Conservation (phyloP, 2,888 invertebrate species). For the Euclidia mi region DNA sequence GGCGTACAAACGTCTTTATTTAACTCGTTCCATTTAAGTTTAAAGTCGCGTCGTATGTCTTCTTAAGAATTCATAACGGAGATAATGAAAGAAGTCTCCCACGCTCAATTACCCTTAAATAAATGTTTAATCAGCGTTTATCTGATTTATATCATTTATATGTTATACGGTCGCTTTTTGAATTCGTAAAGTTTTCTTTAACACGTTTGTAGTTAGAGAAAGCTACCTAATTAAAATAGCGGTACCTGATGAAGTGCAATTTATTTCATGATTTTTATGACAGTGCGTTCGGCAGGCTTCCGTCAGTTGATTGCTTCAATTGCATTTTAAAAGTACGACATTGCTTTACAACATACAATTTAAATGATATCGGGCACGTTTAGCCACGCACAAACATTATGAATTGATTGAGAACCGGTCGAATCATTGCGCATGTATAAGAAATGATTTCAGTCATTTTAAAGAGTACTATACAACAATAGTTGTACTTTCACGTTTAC, state of each 20-base stretch:
- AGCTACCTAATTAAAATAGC: conserved; percentile 73
- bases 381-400: conserved; percentile 65
- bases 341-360: conserved; percentile 61
- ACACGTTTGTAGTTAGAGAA: conserved; percentile 62
- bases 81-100: conserved; percentile 6
- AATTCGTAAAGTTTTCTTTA: conserved; percentile 48
- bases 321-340: conserved; percentile 40
- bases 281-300: conserved; percentile 54
- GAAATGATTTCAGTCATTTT: conserved; percentile 67
- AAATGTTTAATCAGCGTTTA: conserved; percentile 45
- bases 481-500: conserved; percentile 86
- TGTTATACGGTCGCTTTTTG: conserved; percentile 41
- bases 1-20: conserved; percentile 13
- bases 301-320: conserved; percentile 63
- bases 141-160: conserved; percentile 37
- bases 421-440: conserved; percentile 74
- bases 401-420: conserved; percentile 69
- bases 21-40: conserved; percentile 10
- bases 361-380: conserved; percentile 61
- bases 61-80: conserved; percentile 16
- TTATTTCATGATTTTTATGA: conserved; percentile 65
- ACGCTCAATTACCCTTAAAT: conserved; percentile 32
- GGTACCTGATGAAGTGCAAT: conserved; percentile 65
- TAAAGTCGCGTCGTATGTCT: conserved; percentile 12
- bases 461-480: conserved; percentile 71